These are phyloP conservation scores for Tiliqua scincoides DNA, from an alignment of 2,113 vertebrate genomes.

Conservation along the genomic window DNA sequence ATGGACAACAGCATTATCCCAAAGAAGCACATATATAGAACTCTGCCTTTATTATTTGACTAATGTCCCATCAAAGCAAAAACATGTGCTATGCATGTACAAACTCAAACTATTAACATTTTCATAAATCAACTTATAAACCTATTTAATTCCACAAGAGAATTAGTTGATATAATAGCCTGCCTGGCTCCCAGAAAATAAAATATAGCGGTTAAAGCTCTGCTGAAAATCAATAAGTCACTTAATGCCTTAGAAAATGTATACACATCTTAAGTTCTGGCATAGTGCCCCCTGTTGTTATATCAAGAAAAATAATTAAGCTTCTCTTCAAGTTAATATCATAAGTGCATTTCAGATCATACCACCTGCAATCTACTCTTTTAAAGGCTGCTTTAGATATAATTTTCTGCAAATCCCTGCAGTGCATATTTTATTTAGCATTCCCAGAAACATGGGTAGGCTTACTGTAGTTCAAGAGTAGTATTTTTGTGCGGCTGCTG, in stretches of 20 bases:
- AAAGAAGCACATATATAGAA: neutral
- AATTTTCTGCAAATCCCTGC: neutral
- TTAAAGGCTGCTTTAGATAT: neutral
- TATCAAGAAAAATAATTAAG: neutral
- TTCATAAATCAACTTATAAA: neutral
- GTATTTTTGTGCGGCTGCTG: slow-evolving; percentile 44
- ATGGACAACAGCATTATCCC: neutral
- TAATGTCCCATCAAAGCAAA: neutral
- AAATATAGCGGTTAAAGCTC: neutral
- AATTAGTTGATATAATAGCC: neutral
- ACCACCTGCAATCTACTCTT: neutral
- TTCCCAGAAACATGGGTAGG: neutral
- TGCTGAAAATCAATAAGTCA: neutral
- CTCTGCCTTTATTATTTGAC: neutral
- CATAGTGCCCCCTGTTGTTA: neutral
- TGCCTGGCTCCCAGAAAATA: neutral
- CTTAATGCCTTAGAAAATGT: neutral
- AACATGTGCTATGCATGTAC: neutral
- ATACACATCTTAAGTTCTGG: neutral
- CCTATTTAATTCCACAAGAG: neutral
- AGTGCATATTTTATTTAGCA: neutral
- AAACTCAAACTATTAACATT: neutral
- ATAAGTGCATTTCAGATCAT: neutral
- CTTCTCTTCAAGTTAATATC: neutral
- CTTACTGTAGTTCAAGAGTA: slow-evolving; percentile 78